Evolutionary conservation across 2,797 vertebrate species (phyloP).

Genomic region (Carcharodon carcharias): DNA sequence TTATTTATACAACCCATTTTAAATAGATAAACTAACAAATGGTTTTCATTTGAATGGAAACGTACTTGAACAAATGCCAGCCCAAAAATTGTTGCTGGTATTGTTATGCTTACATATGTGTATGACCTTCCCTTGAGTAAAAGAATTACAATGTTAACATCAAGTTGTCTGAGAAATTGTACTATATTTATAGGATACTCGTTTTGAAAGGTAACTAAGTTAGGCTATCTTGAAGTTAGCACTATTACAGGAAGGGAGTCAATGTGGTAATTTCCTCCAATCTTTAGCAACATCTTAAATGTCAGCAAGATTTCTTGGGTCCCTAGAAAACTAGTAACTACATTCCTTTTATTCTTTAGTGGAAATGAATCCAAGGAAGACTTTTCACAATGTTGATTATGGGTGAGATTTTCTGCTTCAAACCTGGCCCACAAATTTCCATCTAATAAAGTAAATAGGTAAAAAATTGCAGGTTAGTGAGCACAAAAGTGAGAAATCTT

Average conservation of each 20-base stretch:
- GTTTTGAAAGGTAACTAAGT: neutral
- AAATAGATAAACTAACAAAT: neutral
- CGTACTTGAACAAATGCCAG: neutral
- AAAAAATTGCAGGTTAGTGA: neutral
- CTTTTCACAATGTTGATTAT: neutral
- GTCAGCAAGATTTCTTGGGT: neutral
- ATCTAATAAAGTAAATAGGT: neutral
- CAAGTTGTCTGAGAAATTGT: neutral
- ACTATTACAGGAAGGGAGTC: neutral
- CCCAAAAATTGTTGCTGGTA: neutral
- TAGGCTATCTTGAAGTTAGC: neutral
- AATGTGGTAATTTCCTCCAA: neutral
- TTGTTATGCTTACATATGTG: neutral
- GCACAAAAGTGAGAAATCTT: neutral
- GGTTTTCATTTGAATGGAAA: neutral
- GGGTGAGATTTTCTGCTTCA: neutral
- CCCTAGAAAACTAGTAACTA: neutral
- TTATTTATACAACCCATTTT: neutral
- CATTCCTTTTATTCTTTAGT: neutral
- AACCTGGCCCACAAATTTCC: neutral
- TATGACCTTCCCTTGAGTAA: neutral
- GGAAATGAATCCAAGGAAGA: neutral
- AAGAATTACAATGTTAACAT: neutral
- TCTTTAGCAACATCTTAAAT: neutral
- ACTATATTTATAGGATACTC: neutral